phyloP scores from a whole-genome alignment of 2,888 invertebrate genomes.

The Acrocyrtus sp. region DNA sequence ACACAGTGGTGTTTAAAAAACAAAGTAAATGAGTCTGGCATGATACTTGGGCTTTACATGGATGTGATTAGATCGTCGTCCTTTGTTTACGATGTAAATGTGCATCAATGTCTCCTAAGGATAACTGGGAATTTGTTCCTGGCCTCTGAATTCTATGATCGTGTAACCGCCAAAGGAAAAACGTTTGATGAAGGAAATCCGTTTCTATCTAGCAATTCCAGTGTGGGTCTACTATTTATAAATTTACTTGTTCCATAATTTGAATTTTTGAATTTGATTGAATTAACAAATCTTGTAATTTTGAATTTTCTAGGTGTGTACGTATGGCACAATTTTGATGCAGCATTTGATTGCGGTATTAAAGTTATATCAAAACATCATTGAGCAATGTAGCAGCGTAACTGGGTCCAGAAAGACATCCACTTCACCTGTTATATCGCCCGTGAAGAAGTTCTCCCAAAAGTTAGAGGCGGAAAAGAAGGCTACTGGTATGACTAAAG shows the following conservation, averaged over 20 bases:
- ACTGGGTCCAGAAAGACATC: constrained; percentile 47
- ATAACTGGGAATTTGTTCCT: constrained; percentile 72
- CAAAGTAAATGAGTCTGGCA: constrained; percentile 35
- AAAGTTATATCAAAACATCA: constrained; percentile 79
- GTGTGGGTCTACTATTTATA: constrained; percentile 18
- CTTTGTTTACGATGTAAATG: constrained; percentile 70
- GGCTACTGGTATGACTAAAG: constrained; percentile 39
- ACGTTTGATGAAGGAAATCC: constrained; percentile 49
- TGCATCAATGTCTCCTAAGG: constrained; percentile 68
- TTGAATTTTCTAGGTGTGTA: constrained; percentile 67
- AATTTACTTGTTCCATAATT: background rate
- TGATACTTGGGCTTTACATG: constrained; percentile 66
- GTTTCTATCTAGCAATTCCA: constrained; percentile 46
- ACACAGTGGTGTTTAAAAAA: constrained; percentile 74
- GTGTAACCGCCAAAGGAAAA: constrained; percentile 28
- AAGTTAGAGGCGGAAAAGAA: constrained; percentile 61
- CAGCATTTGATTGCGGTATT: constrained; percentile 76
- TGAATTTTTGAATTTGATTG: too few species aligned
- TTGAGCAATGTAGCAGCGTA: constrained; percentile 71
- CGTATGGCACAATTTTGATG: constrained; percentile 74
- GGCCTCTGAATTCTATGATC: constrained; percentile 44
- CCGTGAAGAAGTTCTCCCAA: constrained; percentile 61
- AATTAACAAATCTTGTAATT: constrained; percentile 16
- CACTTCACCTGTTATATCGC: constrained; percentile 59
- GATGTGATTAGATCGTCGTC: constrained; percentile 69